Percentiles rank a stretch among this genome's conserved stretches.
Conservation (phyloP, 2,113 vertebrate genomes). For the Pelvicachromis taeniatus region DNA sequence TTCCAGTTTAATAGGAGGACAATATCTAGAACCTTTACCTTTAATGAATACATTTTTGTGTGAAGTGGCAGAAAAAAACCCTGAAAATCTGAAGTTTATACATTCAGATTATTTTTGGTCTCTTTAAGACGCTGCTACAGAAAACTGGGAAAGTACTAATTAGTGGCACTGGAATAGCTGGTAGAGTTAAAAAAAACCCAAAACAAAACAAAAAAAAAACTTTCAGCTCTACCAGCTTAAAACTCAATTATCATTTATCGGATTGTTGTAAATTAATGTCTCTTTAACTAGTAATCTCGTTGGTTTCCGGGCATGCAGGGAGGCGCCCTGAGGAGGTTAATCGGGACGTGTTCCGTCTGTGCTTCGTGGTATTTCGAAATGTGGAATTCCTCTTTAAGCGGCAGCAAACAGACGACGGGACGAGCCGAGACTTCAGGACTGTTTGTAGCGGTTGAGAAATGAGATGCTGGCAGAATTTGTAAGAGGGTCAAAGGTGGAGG, state of each 20-base stretch:
- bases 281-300: background rate
- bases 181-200: no score
- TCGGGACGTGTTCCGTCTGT: background rate
- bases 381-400: background rate
- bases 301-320: background rate
- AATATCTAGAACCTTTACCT: background rate
- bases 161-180: no score
- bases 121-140: background rate
- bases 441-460: background rate
- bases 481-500: background rate
- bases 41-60: background rate
- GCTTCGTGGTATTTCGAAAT: background rate
- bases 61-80: background rate
- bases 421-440: background rate
- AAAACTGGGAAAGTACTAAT: background rate
- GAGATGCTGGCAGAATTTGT: background rate
- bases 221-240: no score
- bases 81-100: background rate
- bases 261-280: background rate
- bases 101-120: background rate
- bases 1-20: rapidly evolving
- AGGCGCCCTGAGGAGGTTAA: background rate
- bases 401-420: background rate
- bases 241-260: background rate
- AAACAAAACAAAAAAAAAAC: no score